A percentile compares a stretch with the other conserved stretches of the same genome.
phyloP scores from a whole-genome alignment of 2,113 vertebrate species.

The Urocolius indicus region DNA sequence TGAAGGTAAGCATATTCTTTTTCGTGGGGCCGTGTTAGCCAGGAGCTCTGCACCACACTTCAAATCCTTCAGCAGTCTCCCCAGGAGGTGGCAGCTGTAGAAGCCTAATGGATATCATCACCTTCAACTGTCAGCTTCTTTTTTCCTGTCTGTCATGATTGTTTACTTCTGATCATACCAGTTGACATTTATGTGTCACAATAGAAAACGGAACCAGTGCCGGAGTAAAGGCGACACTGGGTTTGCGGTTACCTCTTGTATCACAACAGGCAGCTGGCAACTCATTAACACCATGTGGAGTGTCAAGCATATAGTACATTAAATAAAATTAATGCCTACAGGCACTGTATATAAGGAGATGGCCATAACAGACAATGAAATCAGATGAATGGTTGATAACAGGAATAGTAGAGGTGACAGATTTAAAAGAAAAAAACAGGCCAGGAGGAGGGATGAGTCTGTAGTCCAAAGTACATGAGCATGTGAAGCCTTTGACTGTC shows the following conservation, averaged over 20 bases:
- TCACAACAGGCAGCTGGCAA: constrained; percentile 76
- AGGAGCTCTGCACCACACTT: constrained; percentile 57
- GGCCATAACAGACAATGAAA: constrained; percentile 51
- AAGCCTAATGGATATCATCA: constrained; percentile 75
- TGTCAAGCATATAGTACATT: constrained; percentile 70
- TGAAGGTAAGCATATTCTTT: constrained; percentile 73
- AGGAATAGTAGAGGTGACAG: neutral
- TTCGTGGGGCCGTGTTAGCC: constrained; percentile 61
- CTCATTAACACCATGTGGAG: constrained; percentile 71
- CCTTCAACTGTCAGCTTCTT: constrained; percentile 74
- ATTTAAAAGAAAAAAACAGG: neutral
- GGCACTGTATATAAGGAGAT: constrained; percentile 47
- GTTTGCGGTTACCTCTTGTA: constrained; percentile 63
- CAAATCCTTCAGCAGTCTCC: constrained; percentile 68
- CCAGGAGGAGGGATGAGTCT: neutral
- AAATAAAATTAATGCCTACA: constrained; percentile 70
- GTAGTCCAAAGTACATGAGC: neutral
- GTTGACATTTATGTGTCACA: constrained; percentile 74
- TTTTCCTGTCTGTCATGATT: constrained; percentile 74
- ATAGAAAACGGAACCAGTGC: constrained; percentile 58
- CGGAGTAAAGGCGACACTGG: constrained; percentile 62
- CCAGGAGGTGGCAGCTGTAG: constrained; percentile 74
- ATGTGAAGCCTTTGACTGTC: neutral
- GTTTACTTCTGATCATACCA: constrained; percentile 75
- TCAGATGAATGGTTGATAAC: constrained; percentile 33